Evolutionary conservation across 2,797 vertebrate genomes (phyloP), one percentile per base, ranked within the genome.

Genomic region (Clarias fuscus): DNA sequence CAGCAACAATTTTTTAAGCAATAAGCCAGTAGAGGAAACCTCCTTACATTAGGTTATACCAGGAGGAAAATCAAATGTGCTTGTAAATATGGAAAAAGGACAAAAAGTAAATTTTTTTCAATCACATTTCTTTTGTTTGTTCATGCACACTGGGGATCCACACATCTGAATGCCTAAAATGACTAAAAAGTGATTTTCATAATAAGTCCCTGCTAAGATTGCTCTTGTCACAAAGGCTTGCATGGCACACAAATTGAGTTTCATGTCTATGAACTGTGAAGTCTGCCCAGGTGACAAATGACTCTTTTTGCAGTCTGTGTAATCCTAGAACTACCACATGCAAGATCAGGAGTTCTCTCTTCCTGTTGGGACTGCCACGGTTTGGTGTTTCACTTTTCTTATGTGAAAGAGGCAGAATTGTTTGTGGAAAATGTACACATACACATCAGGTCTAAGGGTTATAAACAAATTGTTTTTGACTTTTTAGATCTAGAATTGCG

Each of bases 291-390:
- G 72, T 76, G 73, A 53, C 71, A 75, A 73, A 73, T 64, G 33
- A 84, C 59, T 53, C 53, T 53, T 77, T 48, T 15, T 48, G 73
- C 48, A 27, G 13, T 73, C 72, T 22, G 59, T 48, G 30, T 75
- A 84, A 84, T 75, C 59, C 59, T 64, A 76, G 37, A 58, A 18
- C 56, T 70, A 67, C 18, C 75, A 70, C 40, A 30, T 85, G 75
- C 56, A 68, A 37, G 22, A 59, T 70, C 56, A 43, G 61, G 30
- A 37, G 22, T 58, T 37, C n/a, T 58, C 17, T 82, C 43, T 56
- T 82, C 43, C 43, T 82, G 80, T 56, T 20, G 1, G n/a, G 40
- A 48, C 62, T 53, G 40, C 6, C 76, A 61, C 61, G 48, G 62
- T 40, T 62, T 62, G 5, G 6, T 40, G 27, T 43, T 24, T 81